Evolutionary conservation across 2,113 vertebrate genomes (phyloP), one percentile per base, ranked within the genome.

Genomic region (Myotis yumanensis): DNA sequence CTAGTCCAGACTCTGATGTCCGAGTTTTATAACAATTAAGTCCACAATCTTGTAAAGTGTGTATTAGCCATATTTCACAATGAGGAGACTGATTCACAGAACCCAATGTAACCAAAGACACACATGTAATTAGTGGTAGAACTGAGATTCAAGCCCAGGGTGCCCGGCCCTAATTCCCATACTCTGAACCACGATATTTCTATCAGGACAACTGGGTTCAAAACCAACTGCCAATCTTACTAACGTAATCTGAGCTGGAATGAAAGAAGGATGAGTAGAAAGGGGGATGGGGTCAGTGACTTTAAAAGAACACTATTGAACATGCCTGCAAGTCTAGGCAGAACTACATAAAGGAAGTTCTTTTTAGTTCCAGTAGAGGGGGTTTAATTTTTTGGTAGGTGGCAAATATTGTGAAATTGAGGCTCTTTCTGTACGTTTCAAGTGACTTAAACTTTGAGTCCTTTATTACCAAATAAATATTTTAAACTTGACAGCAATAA

Each of bases 381-480:
- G 75, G 10, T 43, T 85, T 37, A 73, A 93, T 22, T 40, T 72
- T 93, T 64, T n/a, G 0, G 23, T 86, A 92, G 76, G 46, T 79
- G 22, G 30, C 46, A 96, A 96, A 59, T 17, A 75, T 64, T 90
- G 46, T 77, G 43, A 94, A 89, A 90, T 75, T 23, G 28, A 79
- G 8, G 25, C 1, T 71, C 35, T 88, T 76, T 18, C 9, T 43
- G 3, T 51, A 32, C 7, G 5, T 80, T 88, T 66, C 86, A 51
- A 92, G 52, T 15, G 15, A 25, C 76, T 81, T 92, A 91, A 72
- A 86, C 32, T 75, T 88, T 81, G 16, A 59, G 17, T 72, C 52
- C 89, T 82, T 43, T 64, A 14, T 62, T 91, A 93, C 4, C 79
- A 94, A 89, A 72, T 84, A 92, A 88, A 71, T 69, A 91, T 68